Evolutionary conservation across 1,140 invertebrate genomes (phyloP).

Genomic region (Ceratoteleas bidentatus): DNA sequence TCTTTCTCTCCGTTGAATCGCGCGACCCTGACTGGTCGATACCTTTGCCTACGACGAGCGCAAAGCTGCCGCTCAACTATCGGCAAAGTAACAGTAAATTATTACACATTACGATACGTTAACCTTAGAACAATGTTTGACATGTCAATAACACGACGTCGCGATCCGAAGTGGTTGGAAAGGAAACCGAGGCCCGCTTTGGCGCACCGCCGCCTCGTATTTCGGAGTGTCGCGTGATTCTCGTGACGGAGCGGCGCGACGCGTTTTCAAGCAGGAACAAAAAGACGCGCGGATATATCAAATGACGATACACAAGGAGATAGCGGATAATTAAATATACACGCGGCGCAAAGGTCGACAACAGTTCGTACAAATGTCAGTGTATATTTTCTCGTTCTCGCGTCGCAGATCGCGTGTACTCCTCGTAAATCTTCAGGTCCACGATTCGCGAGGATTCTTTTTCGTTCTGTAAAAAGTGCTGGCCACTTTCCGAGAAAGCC

Average conservation of each 20-base stretch:
- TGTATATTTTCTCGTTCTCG: slow-evolving; percentile 48
- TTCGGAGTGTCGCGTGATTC: slow-evolving; percentile 26
- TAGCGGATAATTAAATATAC: slow-evolving; percentile 56
- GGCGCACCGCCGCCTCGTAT: background rate
- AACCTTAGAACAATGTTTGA: slow-evolving; percentile 38
- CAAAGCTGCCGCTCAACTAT: slow-evolving; percentile 7
- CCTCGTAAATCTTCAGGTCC: slow-evolving; percentile 19
- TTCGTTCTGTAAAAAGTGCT: no score
- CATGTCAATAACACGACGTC: slow-evolving; percentile 35
- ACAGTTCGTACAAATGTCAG: slow-evolving; percentile 57
- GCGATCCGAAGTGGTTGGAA: no score
- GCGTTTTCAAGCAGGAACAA: slow-evolving; percentile 40
- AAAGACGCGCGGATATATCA: slow-evolving; percentile 44
- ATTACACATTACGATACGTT: slow-evolving; percentile 15
- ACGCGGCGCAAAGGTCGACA: slow-evolving; percentile 51
- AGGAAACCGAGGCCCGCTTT: no score
- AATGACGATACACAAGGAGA: slow-evolving; percentile 47
- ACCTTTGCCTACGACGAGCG: slow-evolving; percentile 5
- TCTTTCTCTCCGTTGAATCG: slow-evolving; percentile 3
- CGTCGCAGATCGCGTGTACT: slow-evolving; percentile 19
- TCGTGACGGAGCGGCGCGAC: slow-evolving; percentile 33
- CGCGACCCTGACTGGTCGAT: slow-evolving; percentile 22
- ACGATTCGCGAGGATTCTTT: no score
- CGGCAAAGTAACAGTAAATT: slow-evolving; percentile 9
- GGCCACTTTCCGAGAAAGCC: no score